Evolutionary conservation across 2,888 invertebrate genomes (phyloP), one percentile per base, ranked within the genome.

Genomic region (Apodemia hepburni): DNA sequence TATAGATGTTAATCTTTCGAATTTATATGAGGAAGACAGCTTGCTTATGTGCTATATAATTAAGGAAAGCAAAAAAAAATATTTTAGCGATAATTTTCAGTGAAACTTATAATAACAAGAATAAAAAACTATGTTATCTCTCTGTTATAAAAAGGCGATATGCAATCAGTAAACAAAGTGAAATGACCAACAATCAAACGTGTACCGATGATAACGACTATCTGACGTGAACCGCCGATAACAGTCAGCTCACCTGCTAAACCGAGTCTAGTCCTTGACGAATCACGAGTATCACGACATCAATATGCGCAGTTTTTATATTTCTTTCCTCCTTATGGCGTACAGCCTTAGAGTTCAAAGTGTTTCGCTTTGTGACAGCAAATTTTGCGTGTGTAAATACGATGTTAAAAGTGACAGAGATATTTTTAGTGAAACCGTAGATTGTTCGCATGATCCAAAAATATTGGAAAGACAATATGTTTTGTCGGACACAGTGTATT

Each of bases 181-280:
- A 81, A 85, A 84, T 86, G 81, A 78, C 80, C 82, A 79, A 77
- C 75, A 77, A 83, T 80, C 75, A 75, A 73, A 73, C 42, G 42
- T 65, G 38, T 76, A 78, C 80, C 77, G 73, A 61, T 75, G 85
- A 86, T 86, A 85, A 80, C 72, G 68, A 67, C 67, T 70, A 72
- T 71, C 70, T 67, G 68, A 61, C 69, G 69, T 15, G 35, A 35
- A 73, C 62, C 8, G 61, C 66, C 71, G 78, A 78, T 79, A 77
- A 76, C 68, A 67, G 38, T 38, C 11, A 38, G 70, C 70, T 70
- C 71, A 70, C 68, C 66, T 60, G 67, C 51, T 22, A 51, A 11
- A 51, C 51, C 22, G 51, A 11, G 51, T 22, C 63, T 59, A 15
- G 42, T 42, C 62, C 62, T 64, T 65, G 65, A 60, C 68, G 68